These are phyloP conservation scores for Centropus bengalensis DNA, from an alignment of 2,113 vertebrate genomes.

Conservation along the genomic window DNA sequence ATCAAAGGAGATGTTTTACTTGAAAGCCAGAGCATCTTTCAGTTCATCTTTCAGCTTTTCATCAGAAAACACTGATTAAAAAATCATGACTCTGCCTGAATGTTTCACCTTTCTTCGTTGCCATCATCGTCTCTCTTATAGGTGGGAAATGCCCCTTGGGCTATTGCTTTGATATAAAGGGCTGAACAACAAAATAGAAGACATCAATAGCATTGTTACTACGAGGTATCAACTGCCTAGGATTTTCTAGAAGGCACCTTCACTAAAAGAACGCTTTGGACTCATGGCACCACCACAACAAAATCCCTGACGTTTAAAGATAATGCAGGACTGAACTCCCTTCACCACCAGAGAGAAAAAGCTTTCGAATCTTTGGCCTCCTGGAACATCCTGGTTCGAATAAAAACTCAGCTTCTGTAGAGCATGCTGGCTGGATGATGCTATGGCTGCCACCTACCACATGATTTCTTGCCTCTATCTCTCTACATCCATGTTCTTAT, in stretches of 20 bases:
- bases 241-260: not conserved
- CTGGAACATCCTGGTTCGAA: not conserved
- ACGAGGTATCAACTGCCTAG: not conserved
- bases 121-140: not conserved
- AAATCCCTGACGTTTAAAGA: not conserved
- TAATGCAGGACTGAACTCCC: not conserved
- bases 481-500: not conserved
- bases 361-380: not conserved
- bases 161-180: not conserved
- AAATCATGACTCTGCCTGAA: not conserved
- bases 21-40: not conserved
- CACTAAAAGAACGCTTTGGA: not conserved
- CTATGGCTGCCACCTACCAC: not conserved
- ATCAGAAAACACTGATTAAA: not conserved
- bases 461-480: not conserved
- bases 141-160: not conserved
- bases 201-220: not conserved
- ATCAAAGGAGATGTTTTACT: not conserved
- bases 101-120: not conserved
- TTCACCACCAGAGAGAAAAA: not conserved
- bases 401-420: not conserved
- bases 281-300: not conserved
- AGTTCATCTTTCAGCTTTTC: no score
- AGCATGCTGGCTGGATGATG: fast-evolving
- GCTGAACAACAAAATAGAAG: not conserved